Percentiles rank a stretch among this genome's conserved stretches.
Evolutionary conservation across 1,140 invertebrate genomes (phyloP).

Genomic region (Bombus superbus): DNA sequence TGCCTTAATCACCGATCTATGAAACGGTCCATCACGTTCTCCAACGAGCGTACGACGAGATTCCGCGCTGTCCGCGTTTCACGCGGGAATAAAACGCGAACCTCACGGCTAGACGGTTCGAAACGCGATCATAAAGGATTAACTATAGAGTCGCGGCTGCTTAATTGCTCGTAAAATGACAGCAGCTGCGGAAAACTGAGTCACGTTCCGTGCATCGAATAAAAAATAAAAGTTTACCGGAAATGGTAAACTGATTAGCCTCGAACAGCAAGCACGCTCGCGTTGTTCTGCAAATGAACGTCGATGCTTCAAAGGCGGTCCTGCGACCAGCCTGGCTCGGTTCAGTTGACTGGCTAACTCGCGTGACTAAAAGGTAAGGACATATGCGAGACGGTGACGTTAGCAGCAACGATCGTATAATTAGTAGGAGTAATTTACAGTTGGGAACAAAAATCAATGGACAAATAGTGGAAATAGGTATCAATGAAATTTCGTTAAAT

Average conservation of each 20-base stretch:
- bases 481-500: too few relatives aligned
- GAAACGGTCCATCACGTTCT: background rate
- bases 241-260: background rate
- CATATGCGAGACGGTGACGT: background rate
- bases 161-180: slow-evolving; percentile 1
- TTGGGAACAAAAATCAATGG: too few relatives aligned
- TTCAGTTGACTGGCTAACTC: background rate
- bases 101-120: background rate
- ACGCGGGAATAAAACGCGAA: background rate
- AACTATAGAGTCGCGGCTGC: background rate
- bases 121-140: slow-evolving; percentile 21
- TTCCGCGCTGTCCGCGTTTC: background rate
- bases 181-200: background rate
- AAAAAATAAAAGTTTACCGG: background rate
- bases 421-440: background rate
- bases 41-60: background rate
- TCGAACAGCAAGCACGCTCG: background rate
- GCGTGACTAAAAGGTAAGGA: background rate
- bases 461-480: too few relatives aligned
- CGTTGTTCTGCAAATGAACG: slow-evolving; percentile 41
- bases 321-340: slow-evolving; percentile 8
- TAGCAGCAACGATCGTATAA: background rate
- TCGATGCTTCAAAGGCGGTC: slow-evolving; percentile 42
- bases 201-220: background rate
- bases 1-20: background rate